These are phyloP conservation scores for Craseonycteris thonglongyai DNA, from an alignment of 2,113 vertebrate genomes.

Conservation along the genomic window DNA sequence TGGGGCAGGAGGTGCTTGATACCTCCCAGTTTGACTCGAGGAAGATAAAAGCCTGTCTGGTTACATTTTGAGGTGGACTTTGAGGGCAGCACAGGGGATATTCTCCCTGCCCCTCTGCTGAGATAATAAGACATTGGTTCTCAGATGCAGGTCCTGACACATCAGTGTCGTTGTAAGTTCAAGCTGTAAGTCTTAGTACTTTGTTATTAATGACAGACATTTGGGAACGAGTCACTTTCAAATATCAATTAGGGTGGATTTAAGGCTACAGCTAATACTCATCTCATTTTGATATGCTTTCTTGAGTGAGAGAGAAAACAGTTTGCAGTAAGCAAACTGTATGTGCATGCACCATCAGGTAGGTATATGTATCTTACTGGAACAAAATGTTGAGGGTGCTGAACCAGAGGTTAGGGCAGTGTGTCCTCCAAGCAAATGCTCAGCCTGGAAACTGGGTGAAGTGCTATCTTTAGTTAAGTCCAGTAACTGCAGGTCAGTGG, in stretches of 20 bases:
- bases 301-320: constrained; percentile 30
- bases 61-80: neutral
- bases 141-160: neutral
- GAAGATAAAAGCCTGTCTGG: neutral
- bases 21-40: neutral
- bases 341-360: neutral
- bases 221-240: constrained; percentile 7
- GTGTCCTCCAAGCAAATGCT: neutral
- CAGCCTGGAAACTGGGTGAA: neutral
- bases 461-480: neutral
- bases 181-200: neutral
- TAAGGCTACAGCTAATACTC: neutral
- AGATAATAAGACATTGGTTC: neutral
- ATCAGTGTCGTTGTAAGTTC: neutral
- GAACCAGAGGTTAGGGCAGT: neutral
- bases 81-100: neutral
- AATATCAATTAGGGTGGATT: constrained; percentile 39
- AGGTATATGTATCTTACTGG: neutral
- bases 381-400: neutral
- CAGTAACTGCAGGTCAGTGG: neutral
- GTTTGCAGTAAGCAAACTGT: neutral
- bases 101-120: neutral
- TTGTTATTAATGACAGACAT: constrained; percentile 17
- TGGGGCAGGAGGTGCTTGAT: neutral
- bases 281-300: constrained; percentile 30